Conservation (phyloP, 2,888 invertebrate species). For the Dolichopus griseipennis region DNA sequence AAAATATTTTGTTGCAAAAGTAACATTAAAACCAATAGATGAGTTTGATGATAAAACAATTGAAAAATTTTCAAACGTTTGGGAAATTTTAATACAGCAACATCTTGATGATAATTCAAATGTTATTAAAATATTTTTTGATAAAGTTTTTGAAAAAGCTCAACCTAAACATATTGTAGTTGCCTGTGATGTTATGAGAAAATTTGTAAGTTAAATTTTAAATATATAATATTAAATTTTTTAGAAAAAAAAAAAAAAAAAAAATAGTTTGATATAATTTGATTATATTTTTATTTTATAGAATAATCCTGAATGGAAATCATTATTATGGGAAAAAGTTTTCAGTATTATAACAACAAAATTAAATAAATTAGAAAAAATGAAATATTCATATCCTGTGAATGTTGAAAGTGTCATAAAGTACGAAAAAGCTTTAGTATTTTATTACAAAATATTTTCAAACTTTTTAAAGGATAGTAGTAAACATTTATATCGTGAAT, state of each 20-base stretch:
- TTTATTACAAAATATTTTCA: slow-evolving; percentile 49
- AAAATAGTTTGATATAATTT: background rate
- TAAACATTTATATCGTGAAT: slow-evolving; percentile 51
- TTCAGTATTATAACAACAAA: slow-evolving; percentile 53
- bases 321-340: slow-evolving; percentile 44
- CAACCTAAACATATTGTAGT: slow-evolving; percentile 17
- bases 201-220: slow-evolving; percentile 17
- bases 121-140: slow-evolving; percentile 16
- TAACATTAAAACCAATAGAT: slow-evolving; percentile 9
- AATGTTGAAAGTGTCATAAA: slow-evolving; percentile 46
- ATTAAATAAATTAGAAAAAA: slow-evolving; percentile 53
- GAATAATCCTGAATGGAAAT: slow-evolving; percentile 16
- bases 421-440: slow-evolving; percentile 45
- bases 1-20: background rate
- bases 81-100: slow-evolving; percentile 15
- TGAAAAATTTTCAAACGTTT: slow-evolving; percentile 14
- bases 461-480: slow-evolving; percentile 47
- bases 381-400: slow-evolving; percentile 38
- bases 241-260: too few species aligned
- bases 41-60: slow-evolving; percentile 14
- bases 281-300: background rate
- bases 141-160: slow-evolving; percentile 17
- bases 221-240: background rate
- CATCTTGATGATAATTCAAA: slow-evolving; percentile 12
- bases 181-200: slow-evolving; percentile 17